Evolutionary conservation across 2,888 invertebrate genomes (phyloP), one percentile per base, ranked within the genome.

Genomic region (Laothoe populi): DNA sequence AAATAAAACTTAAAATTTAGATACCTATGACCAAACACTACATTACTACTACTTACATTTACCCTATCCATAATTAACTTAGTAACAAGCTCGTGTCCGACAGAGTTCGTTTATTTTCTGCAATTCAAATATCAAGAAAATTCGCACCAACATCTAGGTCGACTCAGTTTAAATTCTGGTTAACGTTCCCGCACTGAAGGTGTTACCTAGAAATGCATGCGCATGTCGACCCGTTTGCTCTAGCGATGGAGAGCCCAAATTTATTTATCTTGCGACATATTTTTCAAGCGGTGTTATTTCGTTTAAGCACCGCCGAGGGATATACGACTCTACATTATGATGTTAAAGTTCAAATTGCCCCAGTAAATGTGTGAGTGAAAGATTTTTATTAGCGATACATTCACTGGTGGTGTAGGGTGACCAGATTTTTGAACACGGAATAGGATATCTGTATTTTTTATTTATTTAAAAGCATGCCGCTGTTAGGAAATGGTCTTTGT

Each of bases 351-450:
- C 60, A 66, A 67, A 74, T 75, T 71, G 4, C 60, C 5, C 16
- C 61, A 64, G 13, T 1, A 19, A 19, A 8, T 8, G 35, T 63
- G 45, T 67, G 45, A 64, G 63, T 63, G 62, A 45, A 40, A 58
- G 63, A 81, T 77, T 82, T 87, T 87, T 87, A 86, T 86, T 80
- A 83, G 68, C 81, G 77, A 86, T 86, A 84, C 85, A 84, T 86
- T 82, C 73, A 64, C 71, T 63, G 74, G 64, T 74, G 11, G 4
- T 13, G 10, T 38, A 38, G 10, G 38, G 38, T 38, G 38, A 38
- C 38, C 38, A 38, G 10, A 11, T 8, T 38, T 38, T 31, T 31
- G 31, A 13, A 13, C 38, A 11, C 4, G 13, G 13, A 38, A 7
- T 13, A 38, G 13, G 38, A 38, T 13, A 11, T 38, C 13, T 38